phyloP scores from a whole-genome alignment of 2,797 vertebrate genomes.

The Dendrocincla fuliginosa region DNA sequence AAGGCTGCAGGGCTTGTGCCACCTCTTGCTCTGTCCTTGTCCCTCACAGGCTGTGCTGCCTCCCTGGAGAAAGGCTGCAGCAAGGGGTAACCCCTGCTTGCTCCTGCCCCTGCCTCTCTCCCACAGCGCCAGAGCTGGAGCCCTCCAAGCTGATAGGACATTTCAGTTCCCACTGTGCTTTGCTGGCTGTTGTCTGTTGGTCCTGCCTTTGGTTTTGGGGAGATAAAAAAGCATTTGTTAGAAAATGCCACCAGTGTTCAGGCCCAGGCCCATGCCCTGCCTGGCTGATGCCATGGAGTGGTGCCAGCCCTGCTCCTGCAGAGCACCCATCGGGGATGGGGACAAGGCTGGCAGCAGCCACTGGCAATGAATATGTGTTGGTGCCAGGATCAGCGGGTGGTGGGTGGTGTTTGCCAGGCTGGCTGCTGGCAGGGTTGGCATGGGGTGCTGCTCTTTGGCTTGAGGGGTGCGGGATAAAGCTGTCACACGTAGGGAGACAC shows the following conservation, averaged over 20 bases:
- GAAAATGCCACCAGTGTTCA: background rate
- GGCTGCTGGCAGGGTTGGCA: background rate
- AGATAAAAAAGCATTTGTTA: conserved; percentile 7
- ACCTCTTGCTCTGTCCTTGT: background rate
- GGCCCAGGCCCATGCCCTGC: background rate
- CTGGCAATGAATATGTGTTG: accelerated
- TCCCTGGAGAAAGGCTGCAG: background rate
- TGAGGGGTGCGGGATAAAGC: background rate
- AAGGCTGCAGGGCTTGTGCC: background rate
- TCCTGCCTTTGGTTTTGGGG: background rate
- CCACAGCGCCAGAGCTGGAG: background rate
- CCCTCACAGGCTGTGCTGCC: background rate
- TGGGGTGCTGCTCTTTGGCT: background rate
- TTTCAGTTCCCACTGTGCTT: background rate
- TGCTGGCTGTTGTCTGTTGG: background rate
- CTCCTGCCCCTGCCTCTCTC: background rate
- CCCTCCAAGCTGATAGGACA: background rate
- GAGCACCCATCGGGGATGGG: background rate
- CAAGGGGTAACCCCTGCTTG: background rate
- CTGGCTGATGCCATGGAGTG: background rate
- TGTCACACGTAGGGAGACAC: background rate
- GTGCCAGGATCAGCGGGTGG: accelerated
- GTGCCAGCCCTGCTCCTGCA: background rate
- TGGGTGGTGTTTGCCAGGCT: background rate
- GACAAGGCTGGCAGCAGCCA: background rate